These are phyloP conservation scores for Galendromus occidentalis DNA, from an alignment of 1,140 invertebrate genomes.

Conservation along the genomic window DNA sequence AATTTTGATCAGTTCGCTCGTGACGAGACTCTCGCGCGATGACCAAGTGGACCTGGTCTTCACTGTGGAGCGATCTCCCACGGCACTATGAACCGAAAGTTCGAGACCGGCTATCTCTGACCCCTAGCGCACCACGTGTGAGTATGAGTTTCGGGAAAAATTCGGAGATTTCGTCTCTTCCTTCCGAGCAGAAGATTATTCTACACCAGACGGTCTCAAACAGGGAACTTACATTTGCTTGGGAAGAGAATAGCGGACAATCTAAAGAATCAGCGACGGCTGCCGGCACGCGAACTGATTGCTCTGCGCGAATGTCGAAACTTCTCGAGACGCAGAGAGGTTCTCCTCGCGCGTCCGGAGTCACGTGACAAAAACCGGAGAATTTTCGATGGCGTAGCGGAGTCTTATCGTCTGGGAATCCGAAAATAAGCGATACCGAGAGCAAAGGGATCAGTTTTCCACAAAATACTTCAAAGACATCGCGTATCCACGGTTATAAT, in stretches of 20 bases:
- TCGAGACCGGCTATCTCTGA: no score
- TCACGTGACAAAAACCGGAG: background rate
- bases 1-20: no score
- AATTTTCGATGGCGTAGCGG: background rate
- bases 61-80: no score
- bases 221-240: background rate
- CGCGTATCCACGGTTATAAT: background rate
- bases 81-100: no score
- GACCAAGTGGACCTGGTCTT: no score
- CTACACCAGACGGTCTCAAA: background rate
- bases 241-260: background rate
- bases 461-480: no score
- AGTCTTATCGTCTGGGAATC: no score
- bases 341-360: background rate
- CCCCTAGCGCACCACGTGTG: no score
- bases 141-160: background rate
- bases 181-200: background rate
- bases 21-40: no score
- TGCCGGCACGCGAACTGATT: background rate
- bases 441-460: no score
- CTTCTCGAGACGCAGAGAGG: background rate
- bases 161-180: background rate
- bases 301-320: constrained; percentile 11
- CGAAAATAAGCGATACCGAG: no score
- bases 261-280: background rate